Percentiles rank a stretch among this genome's conserved stretches.
Evolutionary conservation across 2,113 vertebrate species (phyloP).

Genomic region (Lathamus discolor): DNA sequence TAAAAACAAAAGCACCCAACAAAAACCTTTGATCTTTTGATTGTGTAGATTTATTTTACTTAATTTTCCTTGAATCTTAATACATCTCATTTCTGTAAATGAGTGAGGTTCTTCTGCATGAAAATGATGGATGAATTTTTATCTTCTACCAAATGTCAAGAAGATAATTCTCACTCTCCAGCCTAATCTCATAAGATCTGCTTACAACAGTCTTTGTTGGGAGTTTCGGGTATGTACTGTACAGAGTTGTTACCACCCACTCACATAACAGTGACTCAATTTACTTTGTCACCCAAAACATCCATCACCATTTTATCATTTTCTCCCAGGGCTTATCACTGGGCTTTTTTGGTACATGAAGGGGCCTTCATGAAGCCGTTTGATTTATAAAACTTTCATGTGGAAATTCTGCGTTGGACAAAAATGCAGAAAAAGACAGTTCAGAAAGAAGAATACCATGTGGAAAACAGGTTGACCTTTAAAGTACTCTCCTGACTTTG

Average conservation of each 20-base stretch:
- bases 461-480: background rate
- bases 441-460: background rate
- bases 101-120: background rate
- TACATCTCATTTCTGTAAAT: background rate
- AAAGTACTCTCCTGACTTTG: background rate
- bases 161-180: background rate
- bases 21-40: conserved; percentile 6
- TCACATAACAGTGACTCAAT: background rate
- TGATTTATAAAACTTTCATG: background rate
- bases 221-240: background rate
- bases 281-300: background rate
- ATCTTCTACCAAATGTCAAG: background rate
- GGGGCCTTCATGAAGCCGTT: background rate
- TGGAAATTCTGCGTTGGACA: background rate
- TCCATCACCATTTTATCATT: background rate
- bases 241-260: background rate
- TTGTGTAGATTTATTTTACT: background rate
- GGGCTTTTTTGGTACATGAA: background rate
- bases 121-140: conserved; percentile 1
- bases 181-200: background rate
- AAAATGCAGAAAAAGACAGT: background rate
- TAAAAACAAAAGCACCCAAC: background rate
- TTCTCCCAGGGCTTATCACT: background rate
- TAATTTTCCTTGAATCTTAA: background rate
- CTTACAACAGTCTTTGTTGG: background rate